A percentile compares a stretch with the other conserved stretches of the same genome.
These are phyloP conservation scores for Neotoma lepida DNA, from an alignment of 2,113 vertebrate species.

Conservation along the genomic window DNA sequence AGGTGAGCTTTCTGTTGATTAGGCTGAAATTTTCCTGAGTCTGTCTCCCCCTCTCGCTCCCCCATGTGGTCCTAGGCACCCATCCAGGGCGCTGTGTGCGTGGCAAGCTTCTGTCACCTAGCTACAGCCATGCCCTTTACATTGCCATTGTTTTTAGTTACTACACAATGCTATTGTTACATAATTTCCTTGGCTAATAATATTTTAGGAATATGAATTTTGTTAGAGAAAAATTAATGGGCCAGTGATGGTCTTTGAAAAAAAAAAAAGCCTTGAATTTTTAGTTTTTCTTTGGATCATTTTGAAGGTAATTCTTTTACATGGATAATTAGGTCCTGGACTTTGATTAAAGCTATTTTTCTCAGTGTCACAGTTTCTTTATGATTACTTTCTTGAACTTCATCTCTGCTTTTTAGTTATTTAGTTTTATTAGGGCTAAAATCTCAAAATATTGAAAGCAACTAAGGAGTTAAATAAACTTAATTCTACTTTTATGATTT, in stretches of 20 bases:
- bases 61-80: too few species aligned
- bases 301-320: neutral
- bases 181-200: neutral
- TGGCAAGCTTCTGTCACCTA: neutral
- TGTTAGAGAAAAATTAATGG: neutral
- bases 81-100: neutral
- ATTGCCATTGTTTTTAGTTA: neutral
- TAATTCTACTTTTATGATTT: constrained; percentile 42
- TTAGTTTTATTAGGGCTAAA: constrained; percentile 1
- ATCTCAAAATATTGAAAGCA: constrained; percentile 44
- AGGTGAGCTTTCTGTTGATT: constrained; percentile 6
- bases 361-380: neutral
- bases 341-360: neutral
- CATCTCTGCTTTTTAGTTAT: neutral
- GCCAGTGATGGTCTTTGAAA: neutral
- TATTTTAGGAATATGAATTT: constrained; percentile 39
- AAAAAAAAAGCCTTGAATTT: neutral
- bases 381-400: constrained; percentile 11
- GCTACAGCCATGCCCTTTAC: neutral
- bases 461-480: constrained; percentile 15
- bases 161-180: neutral
- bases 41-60: neutral
- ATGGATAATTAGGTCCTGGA: neutral
- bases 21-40: neutral
- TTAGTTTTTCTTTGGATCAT: neutral